phyloP scores from a whole-genome alignment of 1,140 invertebrate species.

The Camponotus floridanus region DNA sequence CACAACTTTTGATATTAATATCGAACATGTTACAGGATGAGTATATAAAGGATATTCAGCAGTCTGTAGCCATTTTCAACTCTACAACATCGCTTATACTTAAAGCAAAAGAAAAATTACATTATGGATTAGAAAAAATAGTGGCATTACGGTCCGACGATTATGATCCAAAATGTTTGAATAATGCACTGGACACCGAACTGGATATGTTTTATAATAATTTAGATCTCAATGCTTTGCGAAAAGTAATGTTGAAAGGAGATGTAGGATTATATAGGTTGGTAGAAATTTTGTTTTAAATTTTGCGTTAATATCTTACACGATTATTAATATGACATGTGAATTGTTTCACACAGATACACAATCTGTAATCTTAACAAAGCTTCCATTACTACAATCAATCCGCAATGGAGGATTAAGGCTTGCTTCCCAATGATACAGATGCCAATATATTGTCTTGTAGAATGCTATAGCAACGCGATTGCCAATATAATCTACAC shows the following conservation, averaged over 20 bases:
- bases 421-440: constrained; percentile 75
- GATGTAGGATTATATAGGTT: constrained; percentile 67
- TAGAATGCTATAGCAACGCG: constrained; percentile 77
- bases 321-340: not conserved
- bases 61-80: constrained; percentile 75
- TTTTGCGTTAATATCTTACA: not conserved
- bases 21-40: constrained; percentile 59
- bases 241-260: constrained; percentile 77
- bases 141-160: constrained; percentile 62
- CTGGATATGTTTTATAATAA: constrained; percentile 76
- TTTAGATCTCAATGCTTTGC: constrained; percentile 78
- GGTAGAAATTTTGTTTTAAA: constrained; percentile 5
- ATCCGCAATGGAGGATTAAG: constrained; percentile 43
- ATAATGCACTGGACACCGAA: constrained; percentile 74
- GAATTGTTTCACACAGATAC: constrained; percentile 72
- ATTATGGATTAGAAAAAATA: constrained; percentile 72
- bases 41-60: constrained; percentile 74
- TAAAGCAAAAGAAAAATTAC: constrained; percentile 72
- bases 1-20: constrained; percentile 23
- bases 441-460: constrained; percentile 77
- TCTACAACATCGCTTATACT: constrained; percentile 64
- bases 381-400: constrained; percentile 58
- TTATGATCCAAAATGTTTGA: constrained; percentile 67
- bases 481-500: constrained; percentile 65
- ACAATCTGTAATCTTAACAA: constrained; percentile 74